Base-by-base conservation (phyloP, 2,113 vertebrate genomes). In the Corythaeola cristata region DNA sequence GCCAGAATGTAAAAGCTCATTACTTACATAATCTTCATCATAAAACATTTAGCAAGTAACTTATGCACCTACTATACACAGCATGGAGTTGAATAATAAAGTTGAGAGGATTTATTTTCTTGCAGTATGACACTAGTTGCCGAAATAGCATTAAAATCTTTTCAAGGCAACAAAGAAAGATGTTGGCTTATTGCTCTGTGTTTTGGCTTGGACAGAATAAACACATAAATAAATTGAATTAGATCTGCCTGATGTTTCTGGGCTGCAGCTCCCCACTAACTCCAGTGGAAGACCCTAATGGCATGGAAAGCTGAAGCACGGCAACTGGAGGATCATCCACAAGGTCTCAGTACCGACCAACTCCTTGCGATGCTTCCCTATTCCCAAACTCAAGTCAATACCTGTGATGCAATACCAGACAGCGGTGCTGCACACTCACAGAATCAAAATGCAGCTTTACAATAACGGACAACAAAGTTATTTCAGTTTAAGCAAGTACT, bases 41-140 rank as follows among this genome's bases (percentile, higher is more conserved):
- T 76, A 84, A 95, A 97, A 91, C 80, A 95, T 62, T 91, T 76
- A 96, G 86, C 93, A 96, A 96, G 84, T 72, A 95, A 93, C 67
- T 96, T 81, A 62, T 11, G 67, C 77, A 92, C 62, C 73, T 80
- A 80, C 74, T 27, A 81, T 58, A 95, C 75, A 53, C 72, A 72
- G 94, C 50, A 83, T 1, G 73, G 83, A 95, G 88, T 64, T 84
- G 71, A 90, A 91, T 68, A 92, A 92, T 83, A 81, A 85, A 93
- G 85, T 22, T 37, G 55, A 89, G 67, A 95, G 85, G 68, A 93
- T 94, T 94, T 90, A 72, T 90, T 94, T 93, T 77, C 80, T 91
- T 94, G 47, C 78, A 89, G 78, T 69, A 88, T 66, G 49, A 85
- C 77, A 64, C 75, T 28, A 72, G 92, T 76, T 71, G 85, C 59